phyloP scores from a whole-genome alignment of 2,113 vertebrate species.

The Caloenas nicobarica region DNA sequence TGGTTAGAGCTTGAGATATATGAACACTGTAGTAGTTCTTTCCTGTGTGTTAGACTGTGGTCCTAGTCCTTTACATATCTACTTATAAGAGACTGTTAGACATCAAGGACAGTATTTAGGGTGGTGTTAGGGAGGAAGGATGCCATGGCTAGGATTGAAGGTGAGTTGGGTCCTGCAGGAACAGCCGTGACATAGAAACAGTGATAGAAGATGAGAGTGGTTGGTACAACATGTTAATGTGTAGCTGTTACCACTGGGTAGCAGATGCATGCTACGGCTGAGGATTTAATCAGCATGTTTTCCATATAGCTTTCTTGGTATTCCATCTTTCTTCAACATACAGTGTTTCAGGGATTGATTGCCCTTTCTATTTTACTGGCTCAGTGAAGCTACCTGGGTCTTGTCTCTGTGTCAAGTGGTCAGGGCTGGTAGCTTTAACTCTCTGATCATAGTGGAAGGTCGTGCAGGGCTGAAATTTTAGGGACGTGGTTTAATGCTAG shows the following conservation, averaged over 20 bases:
- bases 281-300: not conserved
- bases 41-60: not conserved
- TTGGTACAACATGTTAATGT: not conserved
- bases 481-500: too few relatives aligned
- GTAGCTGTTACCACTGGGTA: not conserved
- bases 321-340: not conserved
- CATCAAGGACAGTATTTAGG: not conserved
- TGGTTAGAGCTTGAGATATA: not conserved
- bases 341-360: not conserved
- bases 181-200: not conserved
- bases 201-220: not conserved
- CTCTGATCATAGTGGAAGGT: not conserved
- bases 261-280: not conserved
- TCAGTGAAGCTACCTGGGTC: not conserved
- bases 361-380: not conserved
- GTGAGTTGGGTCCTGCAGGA: not conserved
- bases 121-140: not conserved
- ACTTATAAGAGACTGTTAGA: not conserved
- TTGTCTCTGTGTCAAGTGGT: not conserved
- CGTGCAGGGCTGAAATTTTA: not conserved
- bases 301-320: not conserved
- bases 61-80: not conserved
- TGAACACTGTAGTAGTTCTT: not conserved
- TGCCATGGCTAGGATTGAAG: not conserved
- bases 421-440: not conserved